Conservation (phyloP, 2,113 vertebrate genomes). For the Aspidoscelis tigris region DNA sequence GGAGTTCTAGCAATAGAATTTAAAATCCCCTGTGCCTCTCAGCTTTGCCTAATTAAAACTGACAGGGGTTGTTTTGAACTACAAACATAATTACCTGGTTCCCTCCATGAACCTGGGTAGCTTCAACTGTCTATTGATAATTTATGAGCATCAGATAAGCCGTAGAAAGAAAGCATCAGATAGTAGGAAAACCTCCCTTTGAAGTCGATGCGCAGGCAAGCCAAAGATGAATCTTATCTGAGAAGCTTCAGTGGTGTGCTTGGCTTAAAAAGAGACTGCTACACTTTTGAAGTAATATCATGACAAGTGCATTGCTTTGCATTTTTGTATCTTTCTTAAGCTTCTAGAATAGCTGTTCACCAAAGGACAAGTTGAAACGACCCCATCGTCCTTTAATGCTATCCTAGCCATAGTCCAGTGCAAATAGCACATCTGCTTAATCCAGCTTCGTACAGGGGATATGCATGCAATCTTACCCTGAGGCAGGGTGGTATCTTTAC, state of each 20-base stretch:
- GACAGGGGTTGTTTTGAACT: slow-evolving; percentile 70
- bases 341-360: accelerated
- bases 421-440: neutral
- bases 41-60: slow-evolving; percentile 72
- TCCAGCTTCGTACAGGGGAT: neutral
- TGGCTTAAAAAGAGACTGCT: neutral
- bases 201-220: slow-evolving; percentile 38
- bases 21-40: slow-evolving; percentile 66
- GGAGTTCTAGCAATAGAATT: slow-evolving; percentile 60
- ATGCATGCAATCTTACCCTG: neutral
- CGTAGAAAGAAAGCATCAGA: slow-evolving; percentile 60
- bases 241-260: accelerated
- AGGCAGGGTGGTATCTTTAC: neutral
- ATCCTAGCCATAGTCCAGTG: neutral
- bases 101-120: slow-evolving; percentile 48
- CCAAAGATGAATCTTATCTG: neutral
- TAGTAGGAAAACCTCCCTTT: slow-evolving; percentile 58
- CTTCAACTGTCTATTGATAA: slow-evolving; percentile 70
- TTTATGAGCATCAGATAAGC: slow-evolving; percentile 69
- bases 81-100: slow-evolving; percentile 71
- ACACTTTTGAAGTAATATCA: neutral
- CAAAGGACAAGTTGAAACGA: neutral
- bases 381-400: neutral
- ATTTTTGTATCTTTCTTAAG: neutral
- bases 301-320: accelerated